Evolutionary conservation across 2,113 vertebrate species (phyloP).

Genomic region (Rhinoderma darwinii): DNA sequence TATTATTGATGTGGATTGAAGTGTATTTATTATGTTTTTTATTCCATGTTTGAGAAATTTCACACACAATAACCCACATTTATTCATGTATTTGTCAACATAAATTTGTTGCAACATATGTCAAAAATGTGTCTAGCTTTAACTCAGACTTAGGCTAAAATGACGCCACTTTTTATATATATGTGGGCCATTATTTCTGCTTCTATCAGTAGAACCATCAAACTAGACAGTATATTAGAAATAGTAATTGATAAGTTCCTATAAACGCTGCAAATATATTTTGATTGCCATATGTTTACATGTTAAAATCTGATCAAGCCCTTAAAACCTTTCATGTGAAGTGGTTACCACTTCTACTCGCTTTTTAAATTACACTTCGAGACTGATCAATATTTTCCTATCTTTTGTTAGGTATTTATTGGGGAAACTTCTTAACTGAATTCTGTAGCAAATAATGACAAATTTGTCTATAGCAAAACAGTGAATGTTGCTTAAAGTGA

Average conservation of each 20-base stretch:
- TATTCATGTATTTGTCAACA: too few relatives aligned
- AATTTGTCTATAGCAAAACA: not conserved
- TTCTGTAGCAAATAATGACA: constrained; percentile 15
- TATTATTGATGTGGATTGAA: too few relatives aligned
- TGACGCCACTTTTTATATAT: too few relatives aligned
- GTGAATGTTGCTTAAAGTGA: not conserved
- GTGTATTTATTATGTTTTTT: not conserved
- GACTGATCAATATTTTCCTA: not conserved
- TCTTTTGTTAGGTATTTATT: not conserved
- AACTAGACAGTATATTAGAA: not conserved
- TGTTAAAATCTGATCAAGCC: not conserved
- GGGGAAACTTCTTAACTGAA: not conserved
- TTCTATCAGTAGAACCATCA: not conserved
- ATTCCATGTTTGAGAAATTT: not conserved
- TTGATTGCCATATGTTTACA: constrained; percentile 5
- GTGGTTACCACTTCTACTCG: not conserved
- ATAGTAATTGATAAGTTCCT: not conserved
- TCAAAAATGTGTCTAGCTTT: too few relatives aligned
- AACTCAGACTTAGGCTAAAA: too few relatives aligned
- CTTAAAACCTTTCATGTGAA: not conserved
- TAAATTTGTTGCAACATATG: too few relatives aligned
- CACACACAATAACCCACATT: too few relatives aligned
- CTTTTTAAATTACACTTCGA: not conserved
- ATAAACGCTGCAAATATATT: not conserved
- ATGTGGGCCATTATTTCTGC: not conserved